A percentile compares a stretch with the other conserved stretches of the same genome.
phyloP scores from a whole-genome alignment of 2,888 invertebrate genomes.

The Phortica okadai region DNA sequence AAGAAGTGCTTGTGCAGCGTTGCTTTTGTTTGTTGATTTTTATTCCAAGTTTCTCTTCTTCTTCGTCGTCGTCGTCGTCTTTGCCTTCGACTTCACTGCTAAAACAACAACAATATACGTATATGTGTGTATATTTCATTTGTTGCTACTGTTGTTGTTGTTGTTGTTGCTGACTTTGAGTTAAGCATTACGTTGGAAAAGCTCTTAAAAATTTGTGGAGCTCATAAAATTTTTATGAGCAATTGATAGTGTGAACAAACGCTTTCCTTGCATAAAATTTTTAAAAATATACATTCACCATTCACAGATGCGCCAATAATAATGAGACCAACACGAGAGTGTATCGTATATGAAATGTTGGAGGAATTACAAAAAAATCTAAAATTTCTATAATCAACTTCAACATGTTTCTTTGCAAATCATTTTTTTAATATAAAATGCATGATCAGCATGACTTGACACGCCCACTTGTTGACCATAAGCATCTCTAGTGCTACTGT shows the following conservation, averaged over 20 bases:
- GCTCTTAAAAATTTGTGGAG: constrained; percentile 60
- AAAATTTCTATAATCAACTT: too few relatives aligned
- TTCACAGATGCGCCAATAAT: neutral
- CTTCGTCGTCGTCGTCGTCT: too few relatives aligned
- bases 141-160: constrained; percentile 46
- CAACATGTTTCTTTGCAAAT: too few relatives aligned
- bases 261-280: constrained; percentile 55
- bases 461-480: too few relatives aligned
- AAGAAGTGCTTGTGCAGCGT: constrained; percentile 3
- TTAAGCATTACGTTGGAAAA: constrained; percentile 33
- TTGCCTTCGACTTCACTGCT: neutral
- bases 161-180: constrained; percentile 39
- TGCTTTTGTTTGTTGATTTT: constrained; percentile 11
- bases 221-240: constrained; percentile 76
- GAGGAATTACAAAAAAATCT: too few relatives aligned
- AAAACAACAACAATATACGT: neutral
- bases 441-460: too few relatives aligned
- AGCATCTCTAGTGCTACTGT: too few relatives aligned
- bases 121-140: neutral
- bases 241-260: constrained; percentile 75
- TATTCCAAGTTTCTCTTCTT: constrained; percentile 9
- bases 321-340: neutral
- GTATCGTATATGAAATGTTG: neutral
- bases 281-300: constrained; percentile 4
- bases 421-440: too few relatives aligned